A percentile compares a stretch with the other conserved stretches of the same genome.
phyloP scores from a whole-genome alignment of 2,888 invertebrate species.

The Drosophila austrosaltans region DNA sequence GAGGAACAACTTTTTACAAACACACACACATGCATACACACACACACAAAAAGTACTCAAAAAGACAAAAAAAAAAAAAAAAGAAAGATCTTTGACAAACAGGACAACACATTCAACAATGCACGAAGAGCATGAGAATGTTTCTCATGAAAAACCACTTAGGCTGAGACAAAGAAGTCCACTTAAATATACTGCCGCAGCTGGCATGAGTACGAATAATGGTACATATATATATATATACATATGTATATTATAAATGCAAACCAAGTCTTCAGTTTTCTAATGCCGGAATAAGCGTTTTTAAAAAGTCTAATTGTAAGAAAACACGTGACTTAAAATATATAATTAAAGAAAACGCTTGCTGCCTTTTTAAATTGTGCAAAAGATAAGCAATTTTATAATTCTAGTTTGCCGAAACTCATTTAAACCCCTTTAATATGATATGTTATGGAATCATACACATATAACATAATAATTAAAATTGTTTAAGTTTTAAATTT shows the following conservation, averaged over 20 bases:
- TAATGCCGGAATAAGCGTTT: slow-evolving; percentile 56
- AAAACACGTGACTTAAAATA: slow-evolving; percentile 39
- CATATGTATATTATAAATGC: not conserved
- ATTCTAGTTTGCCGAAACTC: not conserved
- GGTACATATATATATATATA: not conserved
- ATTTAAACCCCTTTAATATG: not conserved
- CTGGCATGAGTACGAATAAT: slow-evolving; percentile 26
- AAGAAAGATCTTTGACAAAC: slow-evolving; percentile 33
- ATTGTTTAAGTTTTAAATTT: too few species aligned
- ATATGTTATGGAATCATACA: too few species aligned
- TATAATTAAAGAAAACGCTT: not conserved
- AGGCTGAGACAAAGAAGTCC: slow-evolving; percentile 60
- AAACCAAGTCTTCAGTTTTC: slow-evolving; percentile 12
- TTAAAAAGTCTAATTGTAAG: slow-evolving; percentile 24
- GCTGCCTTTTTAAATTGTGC: not conserved
- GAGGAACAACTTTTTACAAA: slow-evolving; percentile 38
- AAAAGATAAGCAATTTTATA: not conserved
- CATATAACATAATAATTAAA: too few species aligned
- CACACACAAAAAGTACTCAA: slow-evolving; percentile 34
- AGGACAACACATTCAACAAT: slow-evolving; percentile 30
- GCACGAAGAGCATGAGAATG: slow-evolving; percentile 37
- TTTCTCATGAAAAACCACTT: slow-evolving; percentile 72
- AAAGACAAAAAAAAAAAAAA: slow-evolving; percentile 24
- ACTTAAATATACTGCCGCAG: slow-evolving; percentile 50
- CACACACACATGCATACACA: not conserved